Evolutionary conservation across 2,797 vertebrate species (phyloP), one percentile per base, ranked within the genome.

Genomic region (Chrysolophus pictus): DNA sequence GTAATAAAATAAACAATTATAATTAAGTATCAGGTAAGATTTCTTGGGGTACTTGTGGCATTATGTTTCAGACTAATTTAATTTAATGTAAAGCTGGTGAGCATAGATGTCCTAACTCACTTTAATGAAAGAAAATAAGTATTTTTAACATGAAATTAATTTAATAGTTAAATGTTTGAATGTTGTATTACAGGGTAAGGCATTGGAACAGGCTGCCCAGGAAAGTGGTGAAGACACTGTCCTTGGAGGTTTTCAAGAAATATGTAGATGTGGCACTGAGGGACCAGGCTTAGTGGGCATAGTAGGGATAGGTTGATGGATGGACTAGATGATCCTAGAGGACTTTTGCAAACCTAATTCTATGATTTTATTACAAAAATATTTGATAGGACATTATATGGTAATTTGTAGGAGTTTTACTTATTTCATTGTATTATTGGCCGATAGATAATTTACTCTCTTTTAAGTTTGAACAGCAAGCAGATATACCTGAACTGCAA

Each of bases 101-200:
- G 3, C 0, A 2, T 18, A 44, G 8, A 37, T 62, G 2, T 46
- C 9, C 10, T 39, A 78, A 2, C 6, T 78, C 7, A 10, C 9
- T 79, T 26, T 70, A 39, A 8, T 56, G 26, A 35, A 82, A 84
- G 8, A 10, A 88, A 78, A 69, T 28, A 53, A 84, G 2, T 6
- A 72, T 6, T 63, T 90, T 4, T 18, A 71, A 4, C 8, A 46
- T 35, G 71, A 55, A 8, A n/a, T 47, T 56, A 31, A 62, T 82
- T 73, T 73, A 2, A 28, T 13, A 19, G 21, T 22, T 68, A 73
- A 74, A 65, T 56, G 39, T 8, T 49, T 55, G 21, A 6, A 15
- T 18, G 14, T 1, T n/a, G n/a, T n/a, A n/a, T n/a, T 77, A 31
- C 11, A 55, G 28, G 11, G 15, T 29, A 53, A 53, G 51, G 28